Evolutionary conservation across 2,797 vertebrate genomes (phyloP).

Genomic region (Lepidocolaptes lacrymiger): DNA sequence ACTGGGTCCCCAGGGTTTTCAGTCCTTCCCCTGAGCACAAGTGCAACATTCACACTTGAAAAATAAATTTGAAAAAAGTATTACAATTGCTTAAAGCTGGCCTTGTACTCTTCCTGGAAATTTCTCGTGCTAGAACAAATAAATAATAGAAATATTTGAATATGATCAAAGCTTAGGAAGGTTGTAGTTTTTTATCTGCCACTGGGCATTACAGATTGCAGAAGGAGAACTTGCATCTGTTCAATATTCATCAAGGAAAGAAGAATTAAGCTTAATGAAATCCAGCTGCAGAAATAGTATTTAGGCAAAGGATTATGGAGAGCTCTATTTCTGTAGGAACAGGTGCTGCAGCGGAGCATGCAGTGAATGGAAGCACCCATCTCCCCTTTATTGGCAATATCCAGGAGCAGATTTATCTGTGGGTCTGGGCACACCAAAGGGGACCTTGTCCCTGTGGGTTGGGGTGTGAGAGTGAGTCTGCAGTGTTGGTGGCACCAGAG

Average conservation of each 20-base stretch:
- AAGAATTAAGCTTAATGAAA: not conserved
- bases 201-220: not conserved
- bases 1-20: not conserved
- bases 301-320: not conserved
- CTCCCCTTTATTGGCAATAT: not conserved
- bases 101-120: not conserved
- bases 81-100: not conserved
- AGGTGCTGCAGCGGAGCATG: not conserved
- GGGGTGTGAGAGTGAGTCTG: not conserved
- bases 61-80: not conserved
- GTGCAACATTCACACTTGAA: not conserved
- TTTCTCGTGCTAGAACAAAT: not conserved
- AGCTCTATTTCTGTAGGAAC: not conserved
- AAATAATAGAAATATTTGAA: not conserved
- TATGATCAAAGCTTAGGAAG: not conserved
- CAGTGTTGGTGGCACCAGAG: not conserved
- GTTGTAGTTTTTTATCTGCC: not conserved
- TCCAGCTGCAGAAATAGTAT: not conserved
- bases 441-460: not conserved
- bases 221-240: not conserved
- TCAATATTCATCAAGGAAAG: not conserved
- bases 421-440: not conserved
- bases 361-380: not conserved
- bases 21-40: not conserved
- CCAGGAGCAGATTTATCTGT: not conserved